Evolutionary conservation across 2,113 vertebrate genomes (phyloP).

Genomic region (Charina bottae): DNA sequence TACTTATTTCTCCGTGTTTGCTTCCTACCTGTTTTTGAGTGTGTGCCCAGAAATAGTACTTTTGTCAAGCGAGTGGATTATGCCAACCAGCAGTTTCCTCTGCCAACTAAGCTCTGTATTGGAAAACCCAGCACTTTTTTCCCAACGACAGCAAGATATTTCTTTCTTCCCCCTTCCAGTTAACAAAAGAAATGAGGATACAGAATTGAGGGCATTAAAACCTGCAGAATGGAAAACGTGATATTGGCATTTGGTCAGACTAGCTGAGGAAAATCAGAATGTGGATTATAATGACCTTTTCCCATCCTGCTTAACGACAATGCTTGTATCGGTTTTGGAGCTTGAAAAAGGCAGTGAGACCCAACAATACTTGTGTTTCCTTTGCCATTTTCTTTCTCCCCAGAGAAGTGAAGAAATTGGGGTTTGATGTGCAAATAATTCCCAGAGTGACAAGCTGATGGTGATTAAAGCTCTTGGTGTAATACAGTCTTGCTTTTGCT

Average conservation of each 20-base stretch:
- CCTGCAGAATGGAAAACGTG: slow-evolving; percentile 27
- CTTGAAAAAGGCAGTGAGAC: slow-evolving; percentile 49
- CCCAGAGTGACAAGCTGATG: slow-evolving; percentile 31
- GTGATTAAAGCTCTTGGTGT: slow-evolving; percentile 39
- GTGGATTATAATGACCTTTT: slow-evolving; percentile 46
- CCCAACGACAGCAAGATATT: slow-evolving; percentile 69
- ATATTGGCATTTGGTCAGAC: slow-evolving; percentile 49
- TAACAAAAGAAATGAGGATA: slow-evolving; percentile 54
- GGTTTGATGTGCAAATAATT: neutral
- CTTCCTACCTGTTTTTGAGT: slow-evolving; percentile 90
- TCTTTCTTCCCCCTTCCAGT: neutral
- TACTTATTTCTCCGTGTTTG: slow-evolving; percentile 86
- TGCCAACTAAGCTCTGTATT: slow-evolving; percentile 83
- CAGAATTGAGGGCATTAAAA: slow-evolving; percentile 69
- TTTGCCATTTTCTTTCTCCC: neutral
- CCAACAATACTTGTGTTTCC: slow-evolving; percentile 36
- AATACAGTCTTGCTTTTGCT: neutral
- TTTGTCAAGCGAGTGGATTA: slow-evolving; percentile 80
- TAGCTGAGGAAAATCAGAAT: slow-evolving; percentile 47
- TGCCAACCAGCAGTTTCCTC: slow-evolving; percentile 78
- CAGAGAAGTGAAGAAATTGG: neutral
- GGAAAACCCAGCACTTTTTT: slow-evolving; percentile 78
- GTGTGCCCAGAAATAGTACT: slow-evolving; percentile 87
- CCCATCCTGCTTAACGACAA: slow-evolving; percentile 27
- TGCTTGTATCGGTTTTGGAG: slow-evolving; percentile 45